A percentile compares a stretch with the other conserved stretches of the same genome.
Evolutionary conservation across 1,140 invertebrate species (phyloP).

Genomic region (Drosophila mauritiana): DNA sequence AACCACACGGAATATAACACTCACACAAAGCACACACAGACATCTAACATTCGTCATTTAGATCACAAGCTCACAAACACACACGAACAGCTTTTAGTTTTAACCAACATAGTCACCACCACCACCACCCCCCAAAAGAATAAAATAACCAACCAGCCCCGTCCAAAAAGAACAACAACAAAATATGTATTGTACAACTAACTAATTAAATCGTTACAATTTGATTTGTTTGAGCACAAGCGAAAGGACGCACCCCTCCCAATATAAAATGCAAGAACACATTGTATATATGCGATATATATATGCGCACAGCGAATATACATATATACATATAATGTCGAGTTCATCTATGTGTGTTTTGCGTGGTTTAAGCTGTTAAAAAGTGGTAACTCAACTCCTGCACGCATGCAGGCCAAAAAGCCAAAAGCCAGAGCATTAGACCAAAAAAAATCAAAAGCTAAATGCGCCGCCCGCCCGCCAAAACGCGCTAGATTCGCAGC

Average conservation of each 20-base stretch:
- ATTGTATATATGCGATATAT: slow-evolving; percentile 48
- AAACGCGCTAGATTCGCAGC: slow-evolving; percentile 38
- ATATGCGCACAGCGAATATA: slow-evolving; percentile 48
- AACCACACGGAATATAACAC: slow-evolving; percentile 32
- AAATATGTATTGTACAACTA: slow-evolving; percentile 72
- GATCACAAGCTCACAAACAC: slow-evolving; percentile 24
- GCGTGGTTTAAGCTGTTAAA: slow-evolving; percentile 84
- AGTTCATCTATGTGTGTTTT: slow-evolving; percentile 85
- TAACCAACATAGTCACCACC: slow-evolving; percentile 16
- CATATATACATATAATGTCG: slow-evolving; percentile 72
- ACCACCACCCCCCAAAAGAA: neutral
- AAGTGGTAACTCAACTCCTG: slow-evolving; percentile 63
- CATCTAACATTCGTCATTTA: slow-evolving; percentile 24
- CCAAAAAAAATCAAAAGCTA: neutral
- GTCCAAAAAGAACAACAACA: slow-evolving; percentile 40
- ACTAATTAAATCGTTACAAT: slow-evolving; percentile 77
- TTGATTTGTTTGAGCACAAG: slow-evolving; percentile 79
- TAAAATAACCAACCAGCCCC: slow-evolving; percentile 4
- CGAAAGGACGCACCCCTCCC: slow-evolving; percentile 63
- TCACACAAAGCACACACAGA: slow-evolving; percentile 41
- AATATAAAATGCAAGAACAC: slow-evolving; percentile 41
- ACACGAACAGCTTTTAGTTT: slow-evolving; percentile 50
- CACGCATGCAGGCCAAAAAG: slow-evolving; percentile 40
- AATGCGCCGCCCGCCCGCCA: slow-evolving; percentile 39
- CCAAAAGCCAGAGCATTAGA: slow-evolving; percentile 35